phyloP scores from a whole-genome alignment of 2,797 vertebrate species.

The Triplophysa yarkandensis region DNA sequence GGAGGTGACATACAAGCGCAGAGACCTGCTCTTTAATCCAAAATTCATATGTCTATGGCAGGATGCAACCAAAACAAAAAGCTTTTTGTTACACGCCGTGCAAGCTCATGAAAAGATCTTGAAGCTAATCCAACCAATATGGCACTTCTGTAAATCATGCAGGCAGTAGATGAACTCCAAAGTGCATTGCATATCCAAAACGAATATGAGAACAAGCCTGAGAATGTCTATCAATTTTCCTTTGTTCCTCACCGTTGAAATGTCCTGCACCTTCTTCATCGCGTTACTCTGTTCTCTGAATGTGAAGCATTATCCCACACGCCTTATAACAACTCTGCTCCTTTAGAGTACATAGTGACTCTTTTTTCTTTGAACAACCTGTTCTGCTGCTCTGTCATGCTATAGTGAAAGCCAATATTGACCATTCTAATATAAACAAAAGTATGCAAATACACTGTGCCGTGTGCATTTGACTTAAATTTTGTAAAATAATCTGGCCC shows the following conservation, averaged over 20 bases:
- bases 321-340: background rate
- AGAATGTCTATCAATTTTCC: slow-evolving; percentile 39
- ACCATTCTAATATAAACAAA: background rate
- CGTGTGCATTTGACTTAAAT: background rate
- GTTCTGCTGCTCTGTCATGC: background rate
- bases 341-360: too few species aligned
- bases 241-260: slow-evolving; percentile 2
- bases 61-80: background rate
- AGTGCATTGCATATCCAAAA: background rate
- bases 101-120: background rate
- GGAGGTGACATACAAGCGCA: background rate
- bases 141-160: background rate
- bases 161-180: background rate
- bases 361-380: slow-evolving; percentile 2
- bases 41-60: background rate
- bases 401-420: background rate
- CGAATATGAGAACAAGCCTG: background rate
- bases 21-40: background rate
- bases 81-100: background rate
- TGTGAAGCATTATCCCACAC: background rate
- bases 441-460: background rate
- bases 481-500: background rate
- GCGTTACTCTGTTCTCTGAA: background rate
- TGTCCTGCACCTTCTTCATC: slow-evolving; percentile 36
- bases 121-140: too few species aligned